Conservation (phyloP, 2,113 vertebrate species). For the Bubalus kerabau region DNA sequence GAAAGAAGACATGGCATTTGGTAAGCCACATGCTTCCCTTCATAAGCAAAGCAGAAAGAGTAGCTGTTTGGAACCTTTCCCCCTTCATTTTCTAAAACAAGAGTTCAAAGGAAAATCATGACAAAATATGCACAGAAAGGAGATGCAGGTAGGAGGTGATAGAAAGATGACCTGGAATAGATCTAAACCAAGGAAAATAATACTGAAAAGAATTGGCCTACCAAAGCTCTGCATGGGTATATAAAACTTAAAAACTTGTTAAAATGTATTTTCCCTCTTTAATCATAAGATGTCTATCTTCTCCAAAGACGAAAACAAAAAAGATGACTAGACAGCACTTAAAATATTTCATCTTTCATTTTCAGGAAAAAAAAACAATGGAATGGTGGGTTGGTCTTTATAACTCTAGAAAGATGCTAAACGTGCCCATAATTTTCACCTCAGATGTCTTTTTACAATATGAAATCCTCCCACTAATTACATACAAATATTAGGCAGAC, state of each 20-base stretch:
- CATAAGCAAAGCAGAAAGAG: not conserved
- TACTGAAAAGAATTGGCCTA: not conserved
- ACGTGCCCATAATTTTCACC: not conserved
- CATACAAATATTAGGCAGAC: not conserved
- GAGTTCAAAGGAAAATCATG: not conserved
- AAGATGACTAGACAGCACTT: not conserved
- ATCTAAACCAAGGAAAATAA: not conserved
- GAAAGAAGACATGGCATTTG: not conserved
- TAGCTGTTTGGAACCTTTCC: not conserved
- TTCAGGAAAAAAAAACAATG: not conserved
- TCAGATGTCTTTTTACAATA: not conserved
- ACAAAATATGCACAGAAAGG: not conserved
- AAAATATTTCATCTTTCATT: not conserved
- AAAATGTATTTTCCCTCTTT: not conserved
- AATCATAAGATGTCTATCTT: not conserved
- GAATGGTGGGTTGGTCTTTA: not conserved
- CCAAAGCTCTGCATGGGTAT: not conserved
- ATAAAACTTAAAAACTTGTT: not conserved
- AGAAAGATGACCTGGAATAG: not conserved
- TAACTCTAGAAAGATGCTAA: not conserved
- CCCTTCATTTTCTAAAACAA: not conserved
- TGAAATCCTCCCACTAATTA: slow-evolving; percentile 15
- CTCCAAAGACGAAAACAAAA: not conserved
- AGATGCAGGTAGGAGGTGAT: not conserved
- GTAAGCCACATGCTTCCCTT: not conserved